phyloP scores from a whole-genome alignment of 2,888 invertebrate genomes.

The Eristalis intricaria region DNA sequence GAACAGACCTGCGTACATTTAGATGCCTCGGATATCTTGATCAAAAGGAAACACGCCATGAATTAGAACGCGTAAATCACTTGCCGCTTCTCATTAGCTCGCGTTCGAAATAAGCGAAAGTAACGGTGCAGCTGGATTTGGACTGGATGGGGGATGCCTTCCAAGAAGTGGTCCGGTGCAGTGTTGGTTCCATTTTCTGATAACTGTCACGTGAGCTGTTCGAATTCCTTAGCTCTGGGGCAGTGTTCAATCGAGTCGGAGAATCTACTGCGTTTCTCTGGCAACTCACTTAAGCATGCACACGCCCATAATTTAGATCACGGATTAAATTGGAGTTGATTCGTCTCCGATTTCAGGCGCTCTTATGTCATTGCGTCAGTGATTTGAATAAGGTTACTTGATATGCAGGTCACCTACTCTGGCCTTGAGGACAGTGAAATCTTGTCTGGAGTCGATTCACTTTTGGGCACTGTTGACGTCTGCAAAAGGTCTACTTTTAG shows the following conservation, averaged over 20 bases:
- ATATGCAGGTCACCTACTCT: no score
- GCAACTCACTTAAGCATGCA: not conserved
- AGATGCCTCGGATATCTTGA: not conserved
- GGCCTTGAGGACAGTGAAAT: no score
- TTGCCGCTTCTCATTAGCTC: not conserved
- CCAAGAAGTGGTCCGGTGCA: not conserved
- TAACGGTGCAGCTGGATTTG: not conserved
- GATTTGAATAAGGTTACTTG: no score
- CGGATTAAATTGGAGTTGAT: not conserved
- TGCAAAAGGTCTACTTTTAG: no score
- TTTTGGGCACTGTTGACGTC: no score
- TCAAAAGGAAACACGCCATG: not conserved
- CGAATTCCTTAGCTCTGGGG: not conserved
- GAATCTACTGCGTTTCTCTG: not conserved
- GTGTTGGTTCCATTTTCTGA: not conserved
- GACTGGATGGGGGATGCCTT: not conserved
- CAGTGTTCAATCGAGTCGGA: not conserved
- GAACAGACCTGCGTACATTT: not conserved
- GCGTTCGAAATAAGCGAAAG: not conserved
- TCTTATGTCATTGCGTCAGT: no score
- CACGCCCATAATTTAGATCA: not conserved
- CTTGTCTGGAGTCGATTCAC: no score
- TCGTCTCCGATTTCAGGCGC: no score
- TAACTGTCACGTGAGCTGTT: not conserved
- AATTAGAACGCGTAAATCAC: conserved; percentile 5